Conservation (phyloP, 2,888 invertebrate genomes). For the Sesia bembeciformis region DNA sequence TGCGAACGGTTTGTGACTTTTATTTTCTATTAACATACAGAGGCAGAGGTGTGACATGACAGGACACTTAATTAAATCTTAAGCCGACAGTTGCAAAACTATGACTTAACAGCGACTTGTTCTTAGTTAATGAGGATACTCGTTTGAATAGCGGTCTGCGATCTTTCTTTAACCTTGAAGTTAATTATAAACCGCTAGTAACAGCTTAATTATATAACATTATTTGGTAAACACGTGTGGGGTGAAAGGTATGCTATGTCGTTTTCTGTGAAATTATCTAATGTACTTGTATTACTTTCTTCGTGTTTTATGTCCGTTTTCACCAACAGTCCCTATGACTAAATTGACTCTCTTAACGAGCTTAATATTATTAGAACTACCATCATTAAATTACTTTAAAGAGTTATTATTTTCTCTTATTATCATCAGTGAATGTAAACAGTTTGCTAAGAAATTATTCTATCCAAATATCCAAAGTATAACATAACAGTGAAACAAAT, state of each 20-base stretch:
- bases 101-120: conserved; percentile 24
- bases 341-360: too few relatives aligned
- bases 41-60: conserved; percentile 36
- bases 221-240: conserved; percentile 5
- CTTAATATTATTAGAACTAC: too few relatives aligned
- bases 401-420: too few relatives aligned
- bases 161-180: conserved; percentile 15
- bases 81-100: conserved; percentile 42
- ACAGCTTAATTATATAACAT: conserved; percentile 7
- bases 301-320: background rate
- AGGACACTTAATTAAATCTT: conserved; percentile 39
- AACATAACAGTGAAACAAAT: too few relatives aligned
- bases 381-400: too few relatives aligned
- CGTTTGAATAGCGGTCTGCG: conserved; percentile 30
- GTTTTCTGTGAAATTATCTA: conserved; percentile 1
- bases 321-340: too few relatives aligned
- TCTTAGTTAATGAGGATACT: conserved; percentile 43
- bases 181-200: conserved; percentile 15
- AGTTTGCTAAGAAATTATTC: too few relatives aligned
- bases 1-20: conserved; percentile 22
- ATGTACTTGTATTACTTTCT: background rate
- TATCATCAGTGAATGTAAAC: too few relatives aligned
- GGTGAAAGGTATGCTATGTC: conserved; percentile 5
- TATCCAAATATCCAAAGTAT: too few relatives aligned
- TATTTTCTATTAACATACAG: conserved; percentile 30